These are phyloP conservation scores for Ivindomyrus marchei DNA, from an alignment of 2,113 vertebrate genomes.

Conservation along the genomic window DNA sequence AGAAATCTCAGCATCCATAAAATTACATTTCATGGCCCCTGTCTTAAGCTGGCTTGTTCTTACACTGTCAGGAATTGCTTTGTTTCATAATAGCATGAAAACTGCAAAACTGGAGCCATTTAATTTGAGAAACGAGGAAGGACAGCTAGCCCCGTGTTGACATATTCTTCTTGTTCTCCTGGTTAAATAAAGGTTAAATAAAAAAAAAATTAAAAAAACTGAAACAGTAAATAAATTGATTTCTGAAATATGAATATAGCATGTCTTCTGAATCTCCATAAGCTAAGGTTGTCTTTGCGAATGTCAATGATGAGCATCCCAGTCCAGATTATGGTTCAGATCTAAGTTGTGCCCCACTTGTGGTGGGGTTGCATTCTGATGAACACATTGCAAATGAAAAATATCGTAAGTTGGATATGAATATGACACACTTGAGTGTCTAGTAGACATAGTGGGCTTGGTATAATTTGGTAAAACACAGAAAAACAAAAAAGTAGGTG, in stretches of 20 bases:
- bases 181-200: too few species aligned
- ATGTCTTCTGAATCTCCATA: neutral
- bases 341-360: neutral
- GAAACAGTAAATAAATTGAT: neutral
- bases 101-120: neutral
- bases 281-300: neutral
- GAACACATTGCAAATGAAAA: too few species aligned
- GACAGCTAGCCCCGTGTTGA: neutral
- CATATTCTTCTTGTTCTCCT: neutral
- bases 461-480: neutral
- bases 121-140: neutral
- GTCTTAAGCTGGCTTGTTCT: neutral
- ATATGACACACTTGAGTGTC: neutral
- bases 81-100: neutral
- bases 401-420: neutral
- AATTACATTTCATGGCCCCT: neutral
- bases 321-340: neutral
- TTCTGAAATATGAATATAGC: neutral
- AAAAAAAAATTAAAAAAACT: neutral
- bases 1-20: neutral
- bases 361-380: too few species aligned
- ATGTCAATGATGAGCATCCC: neutral
- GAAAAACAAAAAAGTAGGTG: neutral
- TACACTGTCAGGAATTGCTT: neutral
- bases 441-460: neutral